phyloP scores from a whole-genome alignment of 2,888 invertebrate genomes.

The Cheilosia soror region DNA sequence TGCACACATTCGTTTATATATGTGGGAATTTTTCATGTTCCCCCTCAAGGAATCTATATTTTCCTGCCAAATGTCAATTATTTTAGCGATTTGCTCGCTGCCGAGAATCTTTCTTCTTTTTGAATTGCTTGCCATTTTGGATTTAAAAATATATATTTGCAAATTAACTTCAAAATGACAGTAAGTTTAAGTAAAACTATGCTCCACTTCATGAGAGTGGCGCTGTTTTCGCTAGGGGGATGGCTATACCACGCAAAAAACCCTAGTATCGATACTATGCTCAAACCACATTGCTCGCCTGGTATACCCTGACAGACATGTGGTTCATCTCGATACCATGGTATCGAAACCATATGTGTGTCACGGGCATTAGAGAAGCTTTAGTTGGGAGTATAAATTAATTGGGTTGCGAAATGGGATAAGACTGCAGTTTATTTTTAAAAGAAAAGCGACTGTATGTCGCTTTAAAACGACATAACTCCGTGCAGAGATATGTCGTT shows the following conservation, averaged over 20 bases:
- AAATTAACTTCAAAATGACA: too few relatives aligned
- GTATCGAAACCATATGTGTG: too few relatives aligned
- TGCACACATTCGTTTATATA: conserved; percentile 1
- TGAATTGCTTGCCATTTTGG: neutral
- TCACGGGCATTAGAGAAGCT: too few relatives aligned
- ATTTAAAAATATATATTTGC: neutral
- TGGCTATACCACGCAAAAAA: conserved; percentile 4
- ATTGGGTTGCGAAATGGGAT: too few relatives aligned
- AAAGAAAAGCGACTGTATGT: too few relatives aligned
- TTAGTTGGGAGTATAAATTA: too few relatives aligned
- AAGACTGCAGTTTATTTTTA: too few relatives aligned
- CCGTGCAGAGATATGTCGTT: too few relatives aligned
- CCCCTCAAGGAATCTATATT: neutral
- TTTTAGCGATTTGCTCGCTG: neutral
- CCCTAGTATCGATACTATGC: conserved; percentile 9
- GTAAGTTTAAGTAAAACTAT: neutral
- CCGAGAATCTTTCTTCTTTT: neutral
- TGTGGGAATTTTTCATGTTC: neutral
- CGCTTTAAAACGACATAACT: too few relatives aligned
- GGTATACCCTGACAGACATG: neutral
- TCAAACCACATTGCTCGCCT: conserved; percentile 12
- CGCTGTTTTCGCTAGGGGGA: neutral
- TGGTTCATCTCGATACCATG: too few relatives aligned
- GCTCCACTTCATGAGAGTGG: neutral
- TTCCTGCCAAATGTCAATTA: neutral